Conservation (phyloP, 2,797 vertebrate genomes). For the Phataginus tricuspis region DNA sequence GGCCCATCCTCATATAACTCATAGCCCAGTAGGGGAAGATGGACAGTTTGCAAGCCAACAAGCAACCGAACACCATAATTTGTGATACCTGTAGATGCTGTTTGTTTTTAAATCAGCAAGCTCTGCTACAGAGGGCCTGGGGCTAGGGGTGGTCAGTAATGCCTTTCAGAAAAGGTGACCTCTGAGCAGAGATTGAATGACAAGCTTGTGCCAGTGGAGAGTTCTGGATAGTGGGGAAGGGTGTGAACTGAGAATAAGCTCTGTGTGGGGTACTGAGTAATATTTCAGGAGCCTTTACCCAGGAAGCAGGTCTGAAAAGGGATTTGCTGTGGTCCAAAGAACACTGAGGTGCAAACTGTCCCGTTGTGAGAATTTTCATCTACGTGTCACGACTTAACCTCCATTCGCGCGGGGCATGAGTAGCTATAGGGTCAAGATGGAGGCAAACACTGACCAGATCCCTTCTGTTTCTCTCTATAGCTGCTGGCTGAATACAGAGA, state of each 20-base stretch:
- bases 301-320: background rate
- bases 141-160: no score
- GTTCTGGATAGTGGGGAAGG: background rate
- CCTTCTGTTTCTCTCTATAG: conserved; percentile 54
- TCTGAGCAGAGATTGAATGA: background rate
- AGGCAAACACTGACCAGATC: background rate
- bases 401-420: fast-evolving
- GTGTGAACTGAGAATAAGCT: background rate
- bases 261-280: fast-evolving
- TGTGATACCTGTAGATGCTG: background rate
- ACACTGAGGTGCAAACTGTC: background rate
- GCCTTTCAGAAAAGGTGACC: background rate
- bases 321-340: background rate
- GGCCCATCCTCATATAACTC: background rate
- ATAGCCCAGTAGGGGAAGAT: background rate
- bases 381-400: background rate
- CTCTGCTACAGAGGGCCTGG: background rate
- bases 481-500: conserved; percentile 77
- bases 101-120: no score
- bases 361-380: background rate
- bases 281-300: background rate
- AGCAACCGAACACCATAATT: background rate
- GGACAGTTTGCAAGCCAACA: background rate
- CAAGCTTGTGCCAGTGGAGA: background rate
- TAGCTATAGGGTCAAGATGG: background rate